Conservation (phyloP, 2,888 invertebrate species). For the Heliothis peltigera region DNA sequence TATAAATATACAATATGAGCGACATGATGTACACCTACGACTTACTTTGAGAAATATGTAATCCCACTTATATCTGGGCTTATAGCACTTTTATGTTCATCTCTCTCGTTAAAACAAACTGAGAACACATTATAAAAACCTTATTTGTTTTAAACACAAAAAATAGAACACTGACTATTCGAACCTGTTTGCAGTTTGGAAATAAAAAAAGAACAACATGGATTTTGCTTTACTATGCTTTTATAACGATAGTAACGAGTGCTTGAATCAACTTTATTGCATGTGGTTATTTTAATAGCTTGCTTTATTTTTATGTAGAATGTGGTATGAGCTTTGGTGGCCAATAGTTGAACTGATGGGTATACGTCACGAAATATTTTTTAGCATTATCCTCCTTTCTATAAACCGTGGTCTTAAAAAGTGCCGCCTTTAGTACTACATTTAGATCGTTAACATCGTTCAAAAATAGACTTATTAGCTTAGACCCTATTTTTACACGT, state of each 20-base stretch:
- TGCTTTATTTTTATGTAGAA: not conserved
- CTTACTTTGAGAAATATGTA: too few relatives aligned
- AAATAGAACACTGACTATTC: conserved; percentile 25
- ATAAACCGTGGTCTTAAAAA: too few relatives aligned
- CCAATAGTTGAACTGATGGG: not conserved
- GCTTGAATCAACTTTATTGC: not conserved
- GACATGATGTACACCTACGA: too few relatives aligned
- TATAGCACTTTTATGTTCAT: conserved; percentile 10
- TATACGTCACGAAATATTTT: not conserved
- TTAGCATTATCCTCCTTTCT: too few relatives aligned
- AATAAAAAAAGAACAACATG: conserved; percentile 22
- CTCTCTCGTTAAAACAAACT: conserved; percentile 37
- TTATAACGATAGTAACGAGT: conserved; percentile 9
- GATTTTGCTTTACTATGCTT: conserved; percentile 14
- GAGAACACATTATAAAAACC: conserved; percentile 18
- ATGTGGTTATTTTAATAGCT: conserved; percentile 14
- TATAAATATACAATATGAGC: too few relatives aligned
- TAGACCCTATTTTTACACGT: too few relatives aligned
- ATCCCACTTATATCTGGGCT: not conserved
- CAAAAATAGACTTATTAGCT: too few relatives aligned
- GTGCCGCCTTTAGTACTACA: too few relatives aligned
- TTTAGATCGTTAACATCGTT: too few relatives aligned
- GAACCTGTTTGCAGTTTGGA: conserved; percentile 3
- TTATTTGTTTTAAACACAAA: conserved; percentile 39
- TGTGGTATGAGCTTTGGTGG: not conserved